Conservation (phyloP, 2,797 vertebrate species). For the Gymnothorax javanicus region DNA sequence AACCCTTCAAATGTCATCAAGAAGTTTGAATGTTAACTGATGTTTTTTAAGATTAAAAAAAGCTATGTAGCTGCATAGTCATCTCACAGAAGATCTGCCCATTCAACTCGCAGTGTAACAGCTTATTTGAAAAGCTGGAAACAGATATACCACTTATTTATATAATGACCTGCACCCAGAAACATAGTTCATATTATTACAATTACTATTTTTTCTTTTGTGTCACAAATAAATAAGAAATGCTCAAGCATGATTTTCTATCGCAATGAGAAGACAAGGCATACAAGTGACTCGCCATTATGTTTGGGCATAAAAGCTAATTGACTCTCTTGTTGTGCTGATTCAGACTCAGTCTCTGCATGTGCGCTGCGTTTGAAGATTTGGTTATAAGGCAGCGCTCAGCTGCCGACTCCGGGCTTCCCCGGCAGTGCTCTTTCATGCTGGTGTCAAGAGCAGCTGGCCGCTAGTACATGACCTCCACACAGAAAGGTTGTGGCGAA, state of each 20-base stretch:
- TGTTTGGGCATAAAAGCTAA: slow-evolving; percentile 36
- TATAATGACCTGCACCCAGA: neutral
- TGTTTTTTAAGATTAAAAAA: neutral
- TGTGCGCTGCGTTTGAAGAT: slow-evolving; percentile 35
- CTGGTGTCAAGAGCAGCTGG: slow-evolving; percentile 53
- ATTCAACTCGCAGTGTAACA: neutral
- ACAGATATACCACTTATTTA: neutral
- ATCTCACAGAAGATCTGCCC: neutral
- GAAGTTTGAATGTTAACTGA: slow-evolving; percentile 7
- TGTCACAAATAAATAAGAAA: neutral
- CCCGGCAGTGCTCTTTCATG: neutral
- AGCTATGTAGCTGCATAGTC: neutral
- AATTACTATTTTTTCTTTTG: neutral
- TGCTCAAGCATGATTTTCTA: neutral
- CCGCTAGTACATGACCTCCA: neutral
- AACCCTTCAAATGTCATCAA: neutral
- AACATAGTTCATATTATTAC: slow-evolving; percentile 1
- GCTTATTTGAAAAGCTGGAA: neutral
- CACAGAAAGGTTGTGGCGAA: slow-evolving; percentile 29
- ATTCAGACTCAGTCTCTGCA: slow-evolving; percentile 29
- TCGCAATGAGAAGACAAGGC: slow-evolving; percentile 24
- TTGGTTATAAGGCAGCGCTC: slow-evolving; percentile 7
- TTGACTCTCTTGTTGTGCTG: slow-evolving; percentile 21
- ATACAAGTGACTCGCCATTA: slow-evolving; percentile 29
- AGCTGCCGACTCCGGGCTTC: neutral